phyloP scores from a whole-genome alignment of 2,888 invertebrate species.

The Nasonovia ribisnigri region DNA sequence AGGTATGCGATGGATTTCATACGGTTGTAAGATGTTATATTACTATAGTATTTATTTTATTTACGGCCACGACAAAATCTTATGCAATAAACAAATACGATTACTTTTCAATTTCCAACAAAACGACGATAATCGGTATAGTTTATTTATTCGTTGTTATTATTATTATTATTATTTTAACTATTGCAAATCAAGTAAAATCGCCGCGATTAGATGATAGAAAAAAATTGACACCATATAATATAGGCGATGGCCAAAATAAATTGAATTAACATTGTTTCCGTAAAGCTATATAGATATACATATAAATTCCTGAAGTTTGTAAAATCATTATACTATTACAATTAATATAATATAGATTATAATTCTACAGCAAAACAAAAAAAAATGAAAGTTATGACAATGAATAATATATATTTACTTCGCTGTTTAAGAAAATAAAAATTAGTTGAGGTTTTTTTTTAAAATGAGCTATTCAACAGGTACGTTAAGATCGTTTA shows the following conservation, averaged over 20 bases:
- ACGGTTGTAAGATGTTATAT: neutral
- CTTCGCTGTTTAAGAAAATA: neutral
- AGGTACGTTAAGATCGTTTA: neutral
- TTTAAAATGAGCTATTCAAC: neutral
- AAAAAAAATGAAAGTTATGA: neutral
- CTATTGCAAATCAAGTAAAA: neutral
- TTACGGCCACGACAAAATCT: neutral
- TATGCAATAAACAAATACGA: neutral
- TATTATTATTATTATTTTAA: neutral
- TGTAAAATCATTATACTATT: neutral
- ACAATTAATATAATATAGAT: neutral
- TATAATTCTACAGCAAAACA: neutral
- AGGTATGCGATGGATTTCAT: neutral
- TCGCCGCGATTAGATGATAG: neutral
- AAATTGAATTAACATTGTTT: neutral
- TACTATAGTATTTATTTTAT: neutral
- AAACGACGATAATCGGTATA: neutral
- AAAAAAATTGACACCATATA: neutral
- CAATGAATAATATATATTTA: neutral
- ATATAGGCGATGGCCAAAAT: neutral
- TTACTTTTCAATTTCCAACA: neutral
- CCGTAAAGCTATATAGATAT: neutral
- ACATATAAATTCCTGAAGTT: neutral
- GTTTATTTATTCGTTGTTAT: neutral
- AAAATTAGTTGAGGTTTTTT: neutral